Conservation (phyloP, 2,888 invertebrate genomes). For the Alsophila aescularia region DNA sequence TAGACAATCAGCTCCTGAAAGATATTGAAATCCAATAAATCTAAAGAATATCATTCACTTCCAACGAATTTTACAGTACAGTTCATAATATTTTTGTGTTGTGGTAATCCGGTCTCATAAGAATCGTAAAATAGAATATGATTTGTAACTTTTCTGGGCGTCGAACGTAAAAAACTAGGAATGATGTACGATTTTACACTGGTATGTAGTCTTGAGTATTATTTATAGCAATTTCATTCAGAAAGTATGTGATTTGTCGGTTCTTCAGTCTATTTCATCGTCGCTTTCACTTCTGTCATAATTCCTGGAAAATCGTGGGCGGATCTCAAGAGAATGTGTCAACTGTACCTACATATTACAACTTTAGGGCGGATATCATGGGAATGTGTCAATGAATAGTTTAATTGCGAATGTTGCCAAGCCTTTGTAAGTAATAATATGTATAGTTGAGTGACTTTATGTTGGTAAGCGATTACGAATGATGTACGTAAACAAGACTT, state of each 20-base stretch:
- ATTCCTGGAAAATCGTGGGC: too few species aligned
- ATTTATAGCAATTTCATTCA: too few species aligned
- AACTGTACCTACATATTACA: not conserved
- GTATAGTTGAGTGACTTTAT: not conserved
- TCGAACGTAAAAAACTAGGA: constrained; percentile 7
- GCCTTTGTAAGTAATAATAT: too few species aligned
- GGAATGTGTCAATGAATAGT: constrained; percentile 8
- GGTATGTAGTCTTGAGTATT: not conserved
- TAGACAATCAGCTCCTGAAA: too few species aligned
- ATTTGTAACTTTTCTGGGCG: constrained; percentile 5
- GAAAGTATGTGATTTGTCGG: too few species aligned
- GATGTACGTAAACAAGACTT: too few species aligned
- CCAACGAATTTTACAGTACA: not conserved
- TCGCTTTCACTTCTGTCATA: too few species aligned
- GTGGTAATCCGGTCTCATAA: constrained; percentile 7
- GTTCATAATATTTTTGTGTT: constrained; percentile 10
- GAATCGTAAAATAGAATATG: constrained; percentile 15
- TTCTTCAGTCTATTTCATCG: too few species aligned
- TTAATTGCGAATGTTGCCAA: not conserved
- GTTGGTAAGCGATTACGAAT: too few species aligned
- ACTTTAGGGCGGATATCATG: not conserved
- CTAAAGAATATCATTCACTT: not conserved
- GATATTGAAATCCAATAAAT: not conserved
- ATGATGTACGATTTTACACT: constrained; percentile 8
- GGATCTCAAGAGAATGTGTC: not conserved